A percentile compares a stretch with the other conserved stretches of the same genome.
phyloP scores from a whole-genome alignment of 2,113 vertebrate species.

The Circaetus cinerascens region DNA sequence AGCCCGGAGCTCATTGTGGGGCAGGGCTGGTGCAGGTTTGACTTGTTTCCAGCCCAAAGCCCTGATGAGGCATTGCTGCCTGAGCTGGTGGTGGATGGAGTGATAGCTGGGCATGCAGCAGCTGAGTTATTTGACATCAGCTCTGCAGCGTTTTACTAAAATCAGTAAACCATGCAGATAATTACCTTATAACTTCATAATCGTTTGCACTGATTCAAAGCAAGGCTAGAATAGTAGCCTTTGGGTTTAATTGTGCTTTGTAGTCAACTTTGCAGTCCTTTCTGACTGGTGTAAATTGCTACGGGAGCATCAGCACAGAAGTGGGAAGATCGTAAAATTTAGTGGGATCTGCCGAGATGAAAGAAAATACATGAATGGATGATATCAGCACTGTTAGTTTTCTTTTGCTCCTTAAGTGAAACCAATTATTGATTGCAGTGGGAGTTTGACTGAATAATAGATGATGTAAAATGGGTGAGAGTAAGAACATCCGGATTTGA shows the following conservation, averaged over 20 bases:
- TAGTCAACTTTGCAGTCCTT: background rate
- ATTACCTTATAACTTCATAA: accelerated
- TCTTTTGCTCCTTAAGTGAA: background rate
- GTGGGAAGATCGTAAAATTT: background rate
- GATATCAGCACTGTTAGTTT: background rate
- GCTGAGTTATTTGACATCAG: background rate
- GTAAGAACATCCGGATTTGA: background rate
- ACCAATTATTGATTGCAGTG: background rate
- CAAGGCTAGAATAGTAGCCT: background rate
- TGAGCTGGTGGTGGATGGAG: background rate
- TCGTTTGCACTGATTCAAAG: accelerated
- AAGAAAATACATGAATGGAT: background rate
- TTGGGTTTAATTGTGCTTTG: background rate
- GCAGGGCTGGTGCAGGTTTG: background rate
- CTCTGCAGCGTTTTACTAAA: background rate
- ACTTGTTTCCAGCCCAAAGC: background rate
- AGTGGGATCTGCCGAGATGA: background rate
- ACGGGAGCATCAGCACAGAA: background rate
- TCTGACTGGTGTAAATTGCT: background rate
- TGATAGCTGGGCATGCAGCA: accelerated
- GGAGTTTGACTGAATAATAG: background rate
- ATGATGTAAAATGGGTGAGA: background rate
- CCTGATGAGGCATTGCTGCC: background rate
- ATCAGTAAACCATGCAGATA: background rate
- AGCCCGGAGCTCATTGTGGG: background rate